Percentiles rank a stretch among this genome's conserved stretches.
Evolutionary conservation across 2,888 invertebrate genomes (phyloP).

Genomic region (Epistrophe grossulariae): DNA sequence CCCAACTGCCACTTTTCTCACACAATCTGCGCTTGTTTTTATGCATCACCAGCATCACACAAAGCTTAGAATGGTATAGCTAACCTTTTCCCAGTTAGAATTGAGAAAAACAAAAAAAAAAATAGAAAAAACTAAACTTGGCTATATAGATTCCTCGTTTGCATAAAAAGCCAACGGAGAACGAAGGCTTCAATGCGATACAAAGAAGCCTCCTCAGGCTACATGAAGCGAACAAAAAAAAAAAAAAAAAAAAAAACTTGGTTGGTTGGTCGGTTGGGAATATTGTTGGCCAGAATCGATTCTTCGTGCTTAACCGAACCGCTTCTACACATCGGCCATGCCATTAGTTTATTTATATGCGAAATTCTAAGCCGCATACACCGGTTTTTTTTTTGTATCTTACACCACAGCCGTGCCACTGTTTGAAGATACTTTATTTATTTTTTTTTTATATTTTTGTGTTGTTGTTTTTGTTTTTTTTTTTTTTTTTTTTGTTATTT

Average conservation of each 20-base stretch:
- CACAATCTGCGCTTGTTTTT: constrained; percentile 34
- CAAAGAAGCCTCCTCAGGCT: constrained; percentile 53
- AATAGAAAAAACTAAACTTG: constrained; percentile 30
- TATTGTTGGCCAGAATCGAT: constrained; percentile 59
- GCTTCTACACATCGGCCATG: constrained; percentile 41
- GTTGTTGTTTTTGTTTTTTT: neutral
- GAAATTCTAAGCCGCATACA: constrained; percentile 64
- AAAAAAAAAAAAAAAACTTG: neutral
- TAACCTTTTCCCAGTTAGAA: constrained; percentile 49
- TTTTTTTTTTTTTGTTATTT: neutral
- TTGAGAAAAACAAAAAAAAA: neutral
- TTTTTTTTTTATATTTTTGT: too few relatives aligned
- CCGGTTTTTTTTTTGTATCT: constrained; percentile 53
- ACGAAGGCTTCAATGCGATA: constrained; percentile 39
- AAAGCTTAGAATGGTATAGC: constrained; percentile 26
- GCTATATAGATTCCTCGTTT: constrained; percentile 51
- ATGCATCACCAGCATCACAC: constrained; percentile 28
- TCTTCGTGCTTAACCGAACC: constrained; percentile 64
- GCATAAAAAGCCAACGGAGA: constrained; percentile 46
- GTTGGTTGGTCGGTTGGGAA: constrained; percentile 15
- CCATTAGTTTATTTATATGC: constrained; percentile 68
- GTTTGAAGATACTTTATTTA: constrained; percentile 43
- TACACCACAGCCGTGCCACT: constrained; percentile 47
- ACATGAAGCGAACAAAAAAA: constrained; percentile 23
- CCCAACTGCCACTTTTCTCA: constrained; percentile 47